phyloP scores from a whole-genome alignment of 1,140 invertebrate genomes.

The Tetramorium alpestre region DNA sequence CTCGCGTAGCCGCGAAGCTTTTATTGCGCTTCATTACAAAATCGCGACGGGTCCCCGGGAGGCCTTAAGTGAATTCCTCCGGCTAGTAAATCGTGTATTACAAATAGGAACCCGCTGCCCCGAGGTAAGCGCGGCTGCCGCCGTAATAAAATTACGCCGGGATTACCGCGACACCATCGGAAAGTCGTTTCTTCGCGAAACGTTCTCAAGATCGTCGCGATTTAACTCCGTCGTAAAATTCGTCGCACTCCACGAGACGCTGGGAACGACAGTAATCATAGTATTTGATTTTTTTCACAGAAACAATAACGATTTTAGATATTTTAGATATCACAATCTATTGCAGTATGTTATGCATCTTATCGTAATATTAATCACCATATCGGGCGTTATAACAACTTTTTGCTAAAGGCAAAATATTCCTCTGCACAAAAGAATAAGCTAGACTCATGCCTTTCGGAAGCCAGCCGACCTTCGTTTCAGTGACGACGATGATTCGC shows the following conservation, averaged over 20 bases:
- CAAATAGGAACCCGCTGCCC: slow-evolving; percentile 16
- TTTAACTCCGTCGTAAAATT: slow-evolving; percentile 30
- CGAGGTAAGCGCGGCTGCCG: not conserved
- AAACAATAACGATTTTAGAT: not conserved
- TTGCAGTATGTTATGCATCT: not conserved
- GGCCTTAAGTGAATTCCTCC: slow-evolving; percentile 62
- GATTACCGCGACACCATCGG: slow-evolving; percentile 26
- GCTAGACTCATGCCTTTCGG: not conserved
- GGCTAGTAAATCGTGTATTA: slow-evolving; percentile 62
- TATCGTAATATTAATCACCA: not conserved
- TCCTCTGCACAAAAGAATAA: not conserved
- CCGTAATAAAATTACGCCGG: slow-evolving; percentile 45
- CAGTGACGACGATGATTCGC: slow-evolving; percentile 12
- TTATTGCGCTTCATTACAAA: slow-evolving; percentile 72
- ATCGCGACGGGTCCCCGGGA: slow-evolving; percentile 49
- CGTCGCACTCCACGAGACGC: not conserved
- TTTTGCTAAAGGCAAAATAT: not conserved
- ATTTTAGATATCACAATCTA: not conserved
- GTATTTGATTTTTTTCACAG: not conserved
- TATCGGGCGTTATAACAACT: not conserved
- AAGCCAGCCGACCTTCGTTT: slow-evolving; percentile 5
- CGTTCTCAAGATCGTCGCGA: slow-evolving; percentile 25
- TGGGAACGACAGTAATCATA: not conserved
- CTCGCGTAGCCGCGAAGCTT: slow-evolving; percentile 62
- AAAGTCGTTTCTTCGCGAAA: slow-evolving; percentile 30